phyloP scores from a whole-genome alignment of 1,140 invertebrate genomes.

The Reticulitermes speratus region DNA sequence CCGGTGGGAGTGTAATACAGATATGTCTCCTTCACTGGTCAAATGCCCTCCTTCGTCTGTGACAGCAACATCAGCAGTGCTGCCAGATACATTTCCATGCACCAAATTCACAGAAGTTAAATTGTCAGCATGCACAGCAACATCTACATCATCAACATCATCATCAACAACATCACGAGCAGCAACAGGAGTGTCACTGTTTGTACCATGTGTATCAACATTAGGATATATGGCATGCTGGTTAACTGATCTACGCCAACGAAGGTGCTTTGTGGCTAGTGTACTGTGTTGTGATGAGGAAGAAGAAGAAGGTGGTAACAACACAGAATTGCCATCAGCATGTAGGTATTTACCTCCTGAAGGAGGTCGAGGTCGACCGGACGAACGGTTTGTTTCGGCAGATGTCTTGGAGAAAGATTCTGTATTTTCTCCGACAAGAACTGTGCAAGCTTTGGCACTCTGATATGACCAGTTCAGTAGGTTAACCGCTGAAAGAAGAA shows the following conservation, averaged over 20 bases:
- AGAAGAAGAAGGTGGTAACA: not conserved
- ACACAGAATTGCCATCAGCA: constrained; percentile 1
- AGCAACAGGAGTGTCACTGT: constrained; percentile 24
- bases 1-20: not conserved
- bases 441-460: constrained; percentile 74
- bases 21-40: no score
- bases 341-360: constrained; percentile 61
- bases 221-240: constrained; percentile 52
- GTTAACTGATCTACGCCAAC: constrained; percentile 63
- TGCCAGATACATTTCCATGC: constrained; percentile 29
- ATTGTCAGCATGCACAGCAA: constrained; percentile 35
- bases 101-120: constrained; percentile 28
- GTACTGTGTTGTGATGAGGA: constrained; percentile 18
- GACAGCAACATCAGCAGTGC: not conserved
- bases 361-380: constrained; percentile 55
- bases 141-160: constrained; percentile 32
- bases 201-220: constrained; percentile 17
- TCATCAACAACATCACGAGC: not conserved
- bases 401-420: constrained; percentile 46
- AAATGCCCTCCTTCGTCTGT: not conserved
- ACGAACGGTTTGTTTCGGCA: constrained; percentile 41
- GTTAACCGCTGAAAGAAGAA: constrained; percentile 66
- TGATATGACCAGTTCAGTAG: constrained; percentile 79
- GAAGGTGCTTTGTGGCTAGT: constrained; percentile 47
- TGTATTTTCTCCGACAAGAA: constrained; percentile 72